These are phyloP conservation scores for Catharus bicknelli DNA, from an alignment of 2,113 vertebrate species.

Conservation along the genomic window DNA sequence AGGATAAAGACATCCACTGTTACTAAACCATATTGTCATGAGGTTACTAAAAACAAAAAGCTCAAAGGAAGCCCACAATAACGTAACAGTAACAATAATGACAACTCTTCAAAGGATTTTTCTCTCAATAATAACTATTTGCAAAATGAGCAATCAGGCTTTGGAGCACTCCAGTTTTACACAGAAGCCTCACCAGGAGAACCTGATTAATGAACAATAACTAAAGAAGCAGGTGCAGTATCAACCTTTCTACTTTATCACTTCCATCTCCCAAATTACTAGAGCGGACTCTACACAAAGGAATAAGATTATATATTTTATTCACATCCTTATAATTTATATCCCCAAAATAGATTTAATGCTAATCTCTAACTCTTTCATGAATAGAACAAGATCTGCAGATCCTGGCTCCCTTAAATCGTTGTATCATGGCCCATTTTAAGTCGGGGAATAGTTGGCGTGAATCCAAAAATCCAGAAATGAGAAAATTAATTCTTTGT, in stretches of 20 bases:
- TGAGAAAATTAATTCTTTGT: neutral
- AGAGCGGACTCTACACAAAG: neutral
- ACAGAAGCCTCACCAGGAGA: neutral
- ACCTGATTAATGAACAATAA: slow-evolving; percentile 18
- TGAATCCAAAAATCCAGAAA: slow-evolving; percentile 2
- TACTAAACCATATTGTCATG: neutral
- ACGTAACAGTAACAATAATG: neutral
- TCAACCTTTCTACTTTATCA: neutral
- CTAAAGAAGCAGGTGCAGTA: neutral
- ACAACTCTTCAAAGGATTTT: neutral
- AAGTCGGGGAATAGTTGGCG: neutral
- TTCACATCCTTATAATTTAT: neutral
- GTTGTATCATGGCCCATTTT: neutral
- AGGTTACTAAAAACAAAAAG: neutral
- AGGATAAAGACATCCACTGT: neutral
- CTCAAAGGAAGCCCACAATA: neutral
- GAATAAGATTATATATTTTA: slow-evolving; percentile 31
- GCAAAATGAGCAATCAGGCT: neutral
- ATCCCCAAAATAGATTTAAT: slow-evolving; percentile 3
- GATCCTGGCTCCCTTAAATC: neutral
- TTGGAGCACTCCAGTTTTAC: neutral
- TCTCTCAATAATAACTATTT: neutral
- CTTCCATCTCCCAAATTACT: slow-evolving; percentile 8
- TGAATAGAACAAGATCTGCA: neutral
- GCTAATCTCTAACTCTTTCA: neutral